phyloP scores from a whole-genome alignment of 2,797 vertebrate genomes.

The Pantherophis vulpinus region DNA sequence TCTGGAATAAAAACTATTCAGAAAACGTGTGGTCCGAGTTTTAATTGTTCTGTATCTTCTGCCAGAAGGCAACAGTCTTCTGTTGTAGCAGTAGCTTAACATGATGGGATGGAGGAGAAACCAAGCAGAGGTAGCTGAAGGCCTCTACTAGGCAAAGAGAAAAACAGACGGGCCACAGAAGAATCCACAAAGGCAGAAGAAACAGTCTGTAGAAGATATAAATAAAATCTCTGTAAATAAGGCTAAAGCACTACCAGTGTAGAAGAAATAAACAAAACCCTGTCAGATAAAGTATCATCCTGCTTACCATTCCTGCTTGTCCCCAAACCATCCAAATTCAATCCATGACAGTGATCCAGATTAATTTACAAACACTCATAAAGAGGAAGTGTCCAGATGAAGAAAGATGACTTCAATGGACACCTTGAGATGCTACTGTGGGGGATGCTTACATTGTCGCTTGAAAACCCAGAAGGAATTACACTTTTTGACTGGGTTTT shows the following conservation, averaged over 20 bases:
- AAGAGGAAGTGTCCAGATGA: neutral
- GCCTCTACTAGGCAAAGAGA: neutral
- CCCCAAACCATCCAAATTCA: neutral
- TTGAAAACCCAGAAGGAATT: neutral
- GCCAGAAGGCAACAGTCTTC: too few species aligned
- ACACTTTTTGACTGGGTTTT: neutral
- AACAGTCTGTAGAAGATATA: neutral
- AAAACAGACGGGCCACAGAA: neutral
- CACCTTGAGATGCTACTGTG: neutral
- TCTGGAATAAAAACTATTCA: too few species aligned
- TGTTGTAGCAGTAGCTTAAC: neutral
- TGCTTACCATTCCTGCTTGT: neutral
- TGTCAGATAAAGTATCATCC: neutral
- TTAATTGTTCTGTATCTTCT: too few species aligned
- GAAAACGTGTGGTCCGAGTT: too few species aligned
- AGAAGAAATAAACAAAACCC: neutral
- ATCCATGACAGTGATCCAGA: neutral
- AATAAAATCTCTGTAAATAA: neutral
- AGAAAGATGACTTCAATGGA: neutral
- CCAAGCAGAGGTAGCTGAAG: neutral
- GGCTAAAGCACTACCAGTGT: neutral
- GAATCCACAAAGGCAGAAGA: neutral
- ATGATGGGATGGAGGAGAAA: neutral
- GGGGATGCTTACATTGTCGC: neutral
- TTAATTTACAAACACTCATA: neutral